A percentile compares a stretch with the other conserved stretches of the same genome.
phyloP scores from a whole-genome alignment of 2,888 invertebrate species.

The Thysanoteuthis rhombus region DNA sequence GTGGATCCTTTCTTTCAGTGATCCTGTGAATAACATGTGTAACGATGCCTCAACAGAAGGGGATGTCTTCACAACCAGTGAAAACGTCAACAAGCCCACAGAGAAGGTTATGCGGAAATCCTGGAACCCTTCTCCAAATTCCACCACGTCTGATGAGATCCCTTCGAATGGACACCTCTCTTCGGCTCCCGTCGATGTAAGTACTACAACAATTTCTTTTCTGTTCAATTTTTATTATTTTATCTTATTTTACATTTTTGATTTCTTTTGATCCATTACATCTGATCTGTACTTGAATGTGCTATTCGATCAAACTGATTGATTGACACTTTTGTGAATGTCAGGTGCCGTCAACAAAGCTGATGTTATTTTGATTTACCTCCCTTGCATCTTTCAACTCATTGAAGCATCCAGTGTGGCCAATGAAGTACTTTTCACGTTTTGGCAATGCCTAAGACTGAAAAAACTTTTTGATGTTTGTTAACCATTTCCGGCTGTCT shows the following conservation, averaged over 20 bases:
- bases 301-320: too few species aligned
- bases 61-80: neutral
- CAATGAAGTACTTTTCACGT: too few species aligned
- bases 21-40: slow-evolving; percentile 18
- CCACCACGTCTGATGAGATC: neutral
- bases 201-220: neutral
- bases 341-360: too few species aligned
- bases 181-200: neutral
- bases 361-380: too few species aligned
- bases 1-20: neutral
- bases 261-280: neutral
- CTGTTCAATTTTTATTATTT: neutral
- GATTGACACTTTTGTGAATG: too few species aligned
- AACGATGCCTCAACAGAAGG: neutral
- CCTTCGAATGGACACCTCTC: slow-evolving; percentile 18
- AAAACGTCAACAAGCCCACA: neutral
- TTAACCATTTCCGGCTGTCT: too few species aligned
- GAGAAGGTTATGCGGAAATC: neutral
- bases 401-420: too few species aligned
- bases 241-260: neutral
- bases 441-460: too few species aligned
- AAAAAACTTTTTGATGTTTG: too few species aligned
- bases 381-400: too few species aligned
- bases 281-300: too few species aligned
- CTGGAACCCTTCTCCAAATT: neutral